Evolutionary conservation across 2,888 invertebrate species (phyloP).

Genomic region (Cremastinae sp.): DNA sequence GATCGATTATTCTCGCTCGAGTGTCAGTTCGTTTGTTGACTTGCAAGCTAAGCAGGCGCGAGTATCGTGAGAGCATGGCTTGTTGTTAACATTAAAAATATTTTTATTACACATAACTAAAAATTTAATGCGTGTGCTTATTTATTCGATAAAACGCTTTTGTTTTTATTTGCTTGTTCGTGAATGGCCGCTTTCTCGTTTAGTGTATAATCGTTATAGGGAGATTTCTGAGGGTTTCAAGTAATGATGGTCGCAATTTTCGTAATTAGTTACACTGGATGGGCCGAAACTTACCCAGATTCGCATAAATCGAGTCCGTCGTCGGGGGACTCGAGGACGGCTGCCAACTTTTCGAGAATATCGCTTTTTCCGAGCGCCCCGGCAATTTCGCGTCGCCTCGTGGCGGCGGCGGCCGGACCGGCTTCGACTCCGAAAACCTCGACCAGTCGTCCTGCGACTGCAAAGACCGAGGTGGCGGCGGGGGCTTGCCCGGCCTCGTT

Average conservation of each 20-base stretch:
- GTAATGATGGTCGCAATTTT: constrained; percentile 33
- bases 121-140: constrained; percentile 8
- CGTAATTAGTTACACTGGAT: constrained; percentile 79
- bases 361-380: constrained; percentile 59
- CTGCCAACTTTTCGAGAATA: constrained; percentile 64
- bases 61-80: constrained; percentile 74
- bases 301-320: constrained; percentile 86
- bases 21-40: constrained; percentile 63
- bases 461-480: constrained; percentile 87
- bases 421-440: constrained; percentile 82
- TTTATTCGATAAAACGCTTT: constrained; percentile 4
- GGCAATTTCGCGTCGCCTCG: constrained; percentile 78
- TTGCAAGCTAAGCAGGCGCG: constrained; percentile 73
- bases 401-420: constrained; percentile 88
- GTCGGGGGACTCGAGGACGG: constrained; percentile 65
- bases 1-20: constrained; percentile 29
- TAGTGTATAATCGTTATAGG: constrained; percentile 46
- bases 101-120: constrained; percentile 39
- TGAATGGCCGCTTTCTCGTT: constrained; percentile 25
- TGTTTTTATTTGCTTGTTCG: constrained; percentile 31
- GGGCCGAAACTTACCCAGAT: constrained; percentile 85
- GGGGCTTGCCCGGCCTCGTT: constrained; percentile 84
- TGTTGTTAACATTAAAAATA: constrained; percentile 59
- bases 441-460: constrained; percentile 81
- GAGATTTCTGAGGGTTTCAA: constrained; percentile 21